Evolutionary conservation across 2,797 vertebrate species (phyloP).

Genomic region (Netta rufina): DNA sequence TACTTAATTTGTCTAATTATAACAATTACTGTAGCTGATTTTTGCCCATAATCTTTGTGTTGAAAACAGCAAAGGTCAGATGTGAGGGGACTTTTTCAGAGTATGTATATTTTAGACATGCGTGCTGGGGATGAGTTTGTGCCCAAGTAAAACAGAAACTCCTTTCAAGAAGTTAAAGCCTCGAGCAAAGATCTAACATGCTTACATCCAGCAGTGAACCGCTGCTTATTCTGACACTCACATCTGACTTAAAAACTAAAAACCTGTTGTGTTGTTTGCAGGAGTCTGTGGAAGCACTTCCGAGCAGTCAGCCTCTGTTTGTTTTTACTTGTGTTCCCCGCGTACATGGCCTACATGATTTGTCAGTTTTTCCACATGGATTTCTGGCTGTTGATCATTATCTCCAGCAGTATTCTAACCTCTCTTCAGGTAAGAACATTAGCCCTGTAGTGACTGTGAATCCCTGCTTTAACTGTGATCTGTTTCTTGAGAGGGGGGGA

Average conservation of each 20-base stretch:
- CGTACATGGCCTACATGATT: constrained; percentile 99
- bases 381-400: constrained; percentile 99
- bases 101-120: background rate
- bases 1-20: background rate
- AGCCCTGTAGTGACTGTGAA: background rate
- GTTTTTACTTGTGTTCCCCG: constrained; percentile 94
- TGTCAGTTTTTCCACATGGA: constrained; percentile 99
- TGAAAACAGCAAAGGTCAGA: background rate
- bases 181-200: background rate
- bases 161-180: background rate
- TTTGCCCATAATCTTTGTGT: background rate
- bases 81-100: background rate
- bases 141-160: background rate
- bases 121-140: background rate
- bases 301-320: constrained; percentile 94
- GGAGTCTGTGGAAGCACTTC: constrained; percentile 99
- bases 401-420: constrained; percentile 97
- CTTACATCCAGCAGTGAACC: background rate
- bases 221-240: background rate
- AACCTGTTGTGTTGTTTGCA: constrained; percentile 63
- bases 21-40: background rate
- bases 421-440: constrained; percentile 90
- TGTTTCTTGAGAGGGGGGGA: background rate
- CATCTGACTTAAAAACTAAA: constrained; percentile 12
- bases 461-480: background rate